Base-by-base conservation (phyloP, 2,113 vertebrate genomes). In the Xyliphius kryptos region DNA sequence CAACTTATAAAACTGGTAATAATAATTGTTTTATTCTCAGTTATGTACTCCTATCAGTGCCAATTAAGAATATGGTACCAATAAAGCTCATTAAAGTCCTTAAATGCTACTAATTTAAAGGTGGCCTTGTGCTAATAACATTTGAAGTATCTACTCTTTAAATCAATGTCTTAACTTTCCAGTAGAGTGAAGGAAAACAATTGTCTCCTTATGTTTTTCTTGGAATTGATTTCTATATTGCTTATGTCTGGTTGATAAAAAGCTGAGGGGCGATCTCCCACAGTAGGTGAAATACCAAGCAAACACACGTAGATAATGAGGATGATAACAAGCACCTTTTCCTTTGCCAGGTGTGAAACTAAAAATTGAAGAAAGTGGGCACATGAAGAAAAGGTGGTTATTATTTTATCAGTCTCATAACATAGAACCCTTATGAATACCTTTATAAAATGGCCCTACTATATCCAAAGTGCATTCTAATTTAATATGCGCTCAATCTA, bases 71-170 rank as follows among this genome's bases (percentile, higher is more conserved):
- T 32, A 32, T 32, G 26, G 26, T 32, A 32, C 26, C 26, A 32
- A 6, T 32, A 32, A 32, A 32, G 26, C 26, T 6, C 26, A 32
- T 32, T 32, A 1, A 6, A 32, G 26, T 32, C 26, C 7, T 32
- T 32, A 32, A 32, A 32, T 32, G 26, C 7, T 6, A 5, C 26
- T 32, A 32, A 32, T 32, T 32, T 32, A 65, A 56, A 51, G 62
- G 53, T 40, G 43, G 63, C 56, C 36, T 71, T 75, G 73, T 52
- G 63, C 71, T 61, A 67, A 50, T 75, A 53, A 56, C 38, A 26
- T 2, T 55, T 38, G 21, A 61, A 62, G 57, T 19, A n/a, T 43
- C 38, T 36, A 38, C 69, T 53, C 47, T 67, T 67, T 63, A 53
- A 54, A 58, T 14, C 48, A 52, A 62, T 63, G 53, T 12, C 22